phyloP scores from a whole-genome alignment of 37 sponge, comb jelly and placozoan genomes.

The Agelas oroides region DNA sequence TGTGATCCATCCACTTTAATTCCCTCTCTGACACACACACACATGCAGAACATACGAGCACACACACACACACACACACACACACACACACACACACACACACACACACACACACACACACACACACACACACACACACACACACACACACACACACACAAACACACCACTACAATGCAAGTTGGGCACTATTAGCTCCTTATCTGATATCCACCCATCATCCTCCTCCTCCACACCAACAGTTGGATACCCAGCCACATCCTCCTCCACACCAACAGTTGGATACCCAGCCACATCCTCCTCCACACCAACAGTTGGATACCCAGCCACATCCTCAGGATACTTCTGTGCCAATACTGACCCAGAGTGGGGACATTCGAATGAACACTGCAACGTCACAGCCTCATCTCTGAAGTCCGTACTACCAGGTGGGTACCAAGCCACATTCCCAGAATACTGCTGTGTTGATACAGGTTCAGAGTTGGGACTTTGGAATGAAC shows the following conservation, averaged over 20 bases:
- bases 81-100: slow-evolving; percentile 66
- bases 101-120: slow-evolving; percentile 69
- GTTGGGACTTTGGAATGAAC: too few species aligned
- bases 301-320: not conserved
- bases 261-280: not conserved
- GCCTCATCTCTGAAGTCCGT: too few species aligned
- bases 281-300: not conserved
- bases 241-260: not conserved
- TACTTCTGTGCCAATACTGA: too few species aligned
- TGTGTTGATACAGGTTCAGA: too few species aligned
- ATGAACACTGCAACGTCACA: too few species aligned
- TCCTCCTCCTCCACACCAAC: not conserved
- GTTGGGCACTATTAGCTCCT: not conserved
- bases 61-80: not conserved
- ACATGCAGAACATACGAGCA: slow-evolving; percentile 15
- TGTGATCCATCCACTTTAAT: too few species aligned
- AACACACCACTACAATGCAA: slow-evolving; percentile 1
- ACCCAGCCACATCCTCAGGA: not conserved
- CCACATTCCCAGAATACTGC: too few species aligned
- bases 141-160: slow-evolving; percentile 52
- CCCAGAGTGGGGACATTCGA: too few species aligned
- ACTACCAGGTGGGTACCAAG: too few species aligned
- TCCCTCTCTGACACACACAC: too few species aligned
- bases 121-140: slow-evolving; percentile 59
- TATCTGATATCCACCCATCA: not conserved